These are phyloP conservation scores for Melanostoma scalare DNA, from an alignment of 2,888 invertebrate genomes.

Conservation along the genomic window DNA sequence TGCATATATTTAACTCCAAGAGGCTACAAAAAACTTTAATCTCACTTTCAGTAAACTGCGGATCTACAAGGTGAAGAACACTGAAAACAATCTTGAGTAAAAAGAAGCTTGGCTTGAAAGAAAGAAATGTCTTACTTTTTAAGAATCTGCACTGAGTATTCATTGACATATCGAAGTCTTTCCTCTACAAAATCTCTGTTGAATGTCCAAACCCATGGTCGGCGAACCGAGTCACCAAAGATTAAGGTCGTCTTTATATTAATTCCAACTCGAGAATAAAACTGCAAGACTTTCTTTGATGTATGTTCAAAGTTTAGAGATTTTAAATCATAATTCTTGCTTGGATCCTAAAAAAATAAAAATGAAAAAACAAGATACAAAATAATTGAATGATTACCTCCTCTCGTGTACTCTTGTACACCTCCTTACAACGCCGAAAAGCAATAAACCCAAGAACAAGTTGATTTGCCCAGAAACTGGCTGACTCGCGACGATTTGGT, in stretches of 20 bases:
- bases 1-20: conserved; percentile 70
- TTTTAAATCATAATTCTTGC: conserved; percentile 74
- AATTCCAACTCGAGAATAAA: conserved; percentile 77
- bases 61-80: conserved; percentile 77
- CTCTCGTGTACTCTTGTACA: conserved; percentile 78
- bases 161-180: conserved; percentile 75
- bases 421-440: conserved; percentile 78
- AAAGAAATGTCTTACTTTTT: conserved; percentile 75
- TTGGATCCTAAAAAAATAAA: conserved; percentile 75
- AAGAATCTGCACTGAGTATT: conserved; percentile 76
- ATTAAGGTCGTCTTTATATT: conserved; percentile 75
- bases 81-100: conserved; percentile 65
- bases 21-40: conserved; percentile 70
- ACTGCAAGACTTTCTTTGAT: conserved; percentile 75
- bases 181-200: conserved; percentile 76
- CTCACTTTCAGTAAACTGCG: conserved; percentile 74
- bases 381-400: conserved; percentile 74
- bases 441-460: conserved; percentile 78
- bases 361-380: background rate
- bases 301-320: conserved; percentile 75
- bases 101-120: background rate
- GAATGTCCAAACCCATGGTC: conserved; percentile 78
- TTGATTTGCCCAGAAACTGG: conserved; percentile 80
- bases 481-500: conserved; percentile 75
- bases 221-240: conserved; percentile 77